Evolutionary conservation across 2,113 vertebrate genomes (phyloP).

Genomic region (Centrocercus urophasianus): DNA sequence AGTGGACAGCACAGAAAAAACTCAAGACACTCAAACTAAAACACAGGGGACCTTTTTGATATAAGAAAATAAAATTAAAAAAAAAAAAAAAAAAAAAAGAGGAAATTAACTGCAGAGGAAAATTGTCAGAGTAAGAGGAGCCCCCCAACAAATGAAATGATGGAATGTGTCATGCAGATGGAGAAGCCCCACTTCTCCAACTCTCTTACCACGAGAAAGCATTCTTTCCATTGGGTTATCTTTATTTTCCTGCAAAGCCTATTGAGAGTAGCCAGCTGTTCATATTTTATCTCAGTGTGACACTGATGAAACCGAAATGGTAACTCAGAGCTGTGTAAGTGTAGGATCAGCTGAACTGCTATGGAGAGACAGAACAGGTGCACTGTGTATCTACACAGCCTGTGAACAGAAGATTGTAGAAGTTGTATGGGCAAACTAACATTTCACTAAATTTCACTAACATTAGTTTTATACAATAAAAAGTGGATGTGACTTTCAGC

Average conservation of each 20-base stretch:
- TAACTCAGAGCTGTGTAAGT: slow-evolving; percentile 6
- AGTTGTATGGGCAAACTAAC: not conserved
- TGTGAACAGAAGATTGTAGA: not conserved
- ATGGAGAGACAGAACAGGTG: slow-evolving; percentile 58
- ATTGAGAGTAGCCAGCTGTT: slow-evolving; percentile 59
- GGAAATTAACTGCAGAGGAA: not conserved
- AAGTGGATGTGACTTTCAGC: not conserved
- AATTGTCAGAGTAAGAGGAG: not conserved
- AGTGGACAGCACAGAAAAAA: not conserved
- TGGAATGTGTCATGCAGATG: slow-evolving; percentile 29
- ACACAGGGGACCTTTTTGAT: not conserved
- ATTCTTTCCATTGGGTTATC: slow-evolving; percentile 62
- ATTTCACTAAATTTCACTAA: not conserved
- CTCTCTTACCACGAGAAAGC: slow-evolving; percentile 30
- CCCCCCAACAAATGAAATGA: not conserved
- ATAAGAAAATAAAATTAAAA: not conserved
- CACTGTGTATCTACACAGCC: not conserved
- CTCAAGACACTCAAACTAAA: not conserved
- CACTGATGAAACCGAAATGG: slow-evolving; percentile 37
- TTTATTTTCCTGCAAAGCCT: slow-evolving; percentile 34
- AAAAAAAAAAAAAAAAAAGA: not conserved
- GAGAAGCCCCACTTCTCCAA: not conserved
- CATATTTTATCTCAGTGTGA: slow-evolving; percentile 47
- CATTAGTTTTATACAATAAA: not conserved
- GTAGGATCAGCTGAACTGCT: slow-evolving; percentile 23